Evolutionary conservation across 2,797 vertebrate genomes (phyloP).

Genomic region (Pempheris klunzingeri): DNA sequence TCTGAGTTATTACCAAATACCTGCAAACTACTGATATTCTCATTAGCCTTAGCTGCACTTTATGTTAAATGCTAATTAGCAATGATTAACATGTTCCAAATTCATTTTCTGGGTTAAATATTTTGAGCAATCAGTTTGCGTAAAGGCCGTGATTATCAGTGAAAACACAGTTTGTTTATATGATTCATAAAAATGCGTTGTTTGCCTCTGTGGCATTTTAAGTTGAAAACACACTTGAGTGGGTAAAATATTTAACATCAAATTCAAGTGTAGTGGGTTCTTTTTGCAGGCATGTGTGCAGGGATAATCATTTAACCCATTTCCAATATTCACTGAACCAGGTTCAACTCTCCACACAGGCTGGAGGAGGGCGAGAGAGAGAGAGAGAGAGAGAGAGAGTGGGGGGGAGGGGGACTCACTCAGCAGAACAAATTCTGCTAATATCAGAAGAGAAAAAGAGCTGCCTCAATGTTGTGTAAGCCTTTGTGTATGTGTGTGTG

Average conservation of each 20-base stretch:
- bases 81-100: too few relatives aligned
- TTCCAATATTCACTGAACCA: slow-evolving; percentile 68
- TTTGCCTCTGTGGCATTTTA: slow-evolving; percentile 5
- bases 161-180: slow-evolving; percentile 13
- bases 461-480: slow-evolving; percentile 51
- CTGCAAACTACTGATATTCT: too few relatives aligned
- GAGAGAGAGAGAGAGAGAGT: slow-evolving; percentile 22
- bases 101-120: neutral
- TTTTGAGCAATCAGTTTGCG: neutral
- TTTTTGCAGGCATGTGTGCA: slow-evolving; percentile 45
- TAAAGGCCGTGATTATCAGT: neutral
- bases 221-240: slow-evolving; percentile 24
- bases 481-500: slow-evolving; percentile 13
- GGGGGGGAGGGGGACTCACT: slow-evolving; percentile 40
- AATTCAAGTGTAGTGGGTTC: slow-evolving; percentile 39
- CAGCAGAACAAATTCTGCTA: slow-evolving; percentile 79
- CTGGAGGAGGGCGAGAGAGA: slow-evolving; percentile 35
- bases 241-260: slow-evolving; percentile 45
- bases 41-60: neutral
- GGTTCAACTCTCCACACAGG: slow-evolving; percentile 63
- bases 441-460: slow-evolving; percentile 60
- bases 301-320: slow-evolving; percentile 74
- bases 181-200: neutral
- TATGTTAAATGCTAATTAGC: neutral
- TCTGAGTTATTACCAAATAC: neutral